Percentiles rank a stretch among this genome's conserved stretches.
Evolutionary conservation across 2,888 invertebrate genomes (phyloP).

Genomic region (Stenurella melanura): DNA sequence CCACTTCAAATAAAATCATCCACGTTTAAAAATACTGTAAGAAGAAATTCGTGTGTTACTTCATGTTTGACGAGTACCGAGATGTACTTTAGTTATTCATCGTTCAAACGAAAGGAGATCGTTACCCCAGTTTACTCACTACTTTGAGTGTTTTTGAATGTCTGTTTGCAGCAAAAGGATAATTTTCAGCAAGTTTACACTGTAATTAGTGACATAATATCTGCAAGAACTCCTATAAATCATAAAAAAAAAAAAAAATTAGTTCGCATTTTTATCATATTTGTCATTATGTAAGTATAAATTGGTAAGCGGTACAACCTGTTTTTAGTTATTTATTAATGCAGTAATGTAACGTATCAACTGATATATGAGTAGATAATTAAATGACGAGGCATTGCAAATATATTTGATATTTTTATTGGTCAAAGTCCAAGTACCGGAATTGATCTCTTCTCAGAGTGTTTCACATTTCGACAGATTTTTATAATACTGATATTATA

Average conservation of each 20-base stretch:
- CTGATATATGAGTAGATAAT: conserved; percentile 27
- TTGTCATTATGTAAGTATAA: conserved; percentile 15
- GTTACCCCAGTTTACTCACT: too few species aligned
- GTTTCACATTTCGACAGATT: background rate
- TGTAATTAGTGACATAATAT: background rate
- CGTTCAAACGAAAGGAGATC: too few species aligned
- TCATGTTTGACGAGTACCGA: too few species aligned
- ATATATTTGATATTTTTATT: conserved; percentile 26
- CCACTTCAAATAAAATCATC: too few species aligned
- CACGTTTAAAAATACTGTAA: too few species aligned
- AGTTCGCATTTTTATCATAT: conserved; percentile 13
- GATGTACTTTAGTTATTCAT: too few species aligned
- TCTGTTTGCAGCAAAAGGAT: too few species aligned
- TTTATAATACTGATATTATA: background rate
- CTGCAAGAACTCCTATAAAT: background rate
- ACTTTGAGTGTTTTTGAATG: too few species aligned
- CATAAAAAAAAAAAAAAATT: conserved; percentile 13
- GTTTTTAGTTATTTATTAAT: conserved; percentile 33
- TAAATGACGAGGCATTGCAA: conserved; percentile 19
- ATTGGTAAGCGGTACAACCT: conserved; percentile 25
- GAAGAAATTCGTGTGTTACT: too few species aligned
- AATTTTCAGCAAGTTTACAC: background rate
- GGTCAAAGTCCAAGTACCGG: background rate
- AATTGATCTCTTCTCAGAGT: background rate
- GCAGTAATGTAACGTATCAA: conserved; percentile 14